Evolutionary conservation across 2,113 vertebrate species (phyloP).

Genomic region (Macrotus californicus): DNA sequence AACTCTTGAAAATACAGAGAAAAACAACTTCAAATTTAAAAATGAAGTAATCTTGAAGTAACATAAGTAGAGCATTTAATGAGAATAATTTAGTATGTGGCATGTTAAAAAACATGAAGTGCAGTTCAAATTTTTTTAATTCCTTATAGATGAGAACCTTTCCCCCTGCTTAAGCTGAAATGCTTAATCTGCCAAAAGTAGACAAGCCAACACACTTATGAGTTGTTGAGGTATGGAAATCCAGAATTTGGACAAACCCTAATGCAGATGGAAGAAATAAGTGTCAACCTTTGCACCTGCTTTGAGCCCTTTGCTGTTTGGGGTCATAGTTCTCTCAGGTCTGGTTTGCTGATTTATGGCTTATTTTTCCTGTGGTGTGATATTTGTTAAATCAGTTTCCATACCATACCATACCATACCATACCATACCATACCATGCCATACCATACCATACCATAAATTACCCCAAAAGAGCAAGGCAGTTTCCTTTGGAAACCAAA

Average conservation of each 20-base stretch:
- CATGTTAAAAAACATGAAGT: background rate
- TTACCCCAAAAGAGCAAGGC: background rate
- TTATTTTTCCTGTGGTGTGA: background rate
- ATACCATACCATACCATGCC: background rate
- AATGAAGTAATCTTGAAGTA: background rate
- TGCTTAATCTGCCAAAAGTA: background rate
- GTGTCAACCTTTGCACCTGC: background rate
- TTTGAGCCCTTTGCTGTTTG: background rate
- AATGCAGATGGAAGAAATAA: background rate
- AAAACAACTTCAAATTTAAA: background rate
- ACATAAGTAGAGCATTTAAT: background rate
- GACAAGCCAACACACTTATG: background rate
- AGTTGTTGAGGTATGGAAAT: background rate
- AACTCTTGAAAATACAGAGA: slow-evolving; percentile 14
- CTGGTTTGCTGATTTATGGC: background rate
- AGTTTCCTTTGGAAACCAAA: slow-evolving; percentile 21
- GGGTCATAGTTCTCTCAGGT: background rate
- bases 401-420: background rate
- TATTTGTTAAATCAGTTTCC: background rate
- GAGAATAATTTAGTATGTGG: background rate
- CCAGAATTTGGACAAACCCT: background rate
- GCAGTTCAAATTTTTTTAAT: background rate
- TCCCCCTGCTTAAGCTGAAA: background rate
- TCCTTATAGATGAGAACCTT: background rate
- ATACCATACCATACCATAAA: background rate